phyloP scores from a whole-genome alignment of 2,888 invertebrate species.

The Nemotelus pantherinus region DNA sequence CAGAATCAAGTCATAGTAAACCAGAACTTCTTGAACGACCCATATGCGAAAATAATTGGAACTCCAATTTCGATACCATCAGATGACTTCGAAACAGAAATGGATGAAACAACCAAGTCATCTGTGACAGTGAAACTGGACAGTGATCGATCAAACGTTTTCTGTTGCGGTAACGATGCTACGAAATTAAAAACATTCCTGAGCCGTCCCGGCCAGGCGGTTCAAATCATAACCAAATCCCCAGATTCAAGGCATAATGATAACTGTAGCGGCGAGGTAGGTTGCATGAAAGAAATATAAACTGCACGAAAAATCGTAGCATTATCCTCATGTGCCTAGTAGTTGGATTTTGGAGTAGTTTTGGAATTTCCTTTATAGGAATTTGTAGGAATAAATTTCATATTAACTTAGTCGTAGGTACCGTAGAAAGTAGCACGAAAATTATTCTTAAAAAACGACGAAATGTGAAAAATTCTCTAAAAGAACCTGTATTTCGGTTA shows the following conservation, averaged over 20 bases:
- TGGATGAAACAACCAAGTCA: conserved; percentile 62
- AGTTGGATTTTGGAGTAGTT: no score
- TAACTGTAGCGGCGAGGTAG: conserved; percentile 49
- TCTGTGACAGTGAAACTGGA: conserved; percentile 61
- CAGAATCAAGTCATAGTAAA: conserved; percentile 54
- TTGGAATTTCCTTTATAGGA: no score
- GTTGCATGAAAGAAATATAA: no score
- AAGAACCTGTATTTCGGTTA: no score
- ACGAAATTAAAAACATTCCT: conserved; percentile 56
- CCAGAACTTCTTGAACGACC: conserved; percentile 62
- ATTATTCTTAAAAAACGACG: no score
- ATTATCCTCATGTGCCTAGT: no score
- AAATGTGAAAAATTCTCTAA: no score
- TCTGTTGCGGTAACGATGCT: conserved; percentile 60
- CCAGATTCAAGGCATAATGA: conserved; percentile 62
- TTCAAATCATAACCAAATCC: conserved; percentile 73
- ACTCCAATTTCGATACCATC: neutral
- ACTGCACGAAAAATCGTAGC: no score
- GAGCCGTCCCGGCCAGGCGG: conserved; percentile 75
- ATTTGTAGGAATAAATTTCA: no score
- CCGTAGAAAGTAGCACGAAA: no score
- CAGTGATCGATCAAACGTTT: conserved; percentile 59
- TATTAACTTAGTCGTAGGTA: no score
- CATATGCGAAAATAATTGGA: conserved; percentile 53
- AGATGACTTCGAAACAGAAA: conserved; percentile 51